Evolutionary conservation across 2,113 vertebrate genomes (phyloP).

Genomic region (Taxidea taxus): DNA sequence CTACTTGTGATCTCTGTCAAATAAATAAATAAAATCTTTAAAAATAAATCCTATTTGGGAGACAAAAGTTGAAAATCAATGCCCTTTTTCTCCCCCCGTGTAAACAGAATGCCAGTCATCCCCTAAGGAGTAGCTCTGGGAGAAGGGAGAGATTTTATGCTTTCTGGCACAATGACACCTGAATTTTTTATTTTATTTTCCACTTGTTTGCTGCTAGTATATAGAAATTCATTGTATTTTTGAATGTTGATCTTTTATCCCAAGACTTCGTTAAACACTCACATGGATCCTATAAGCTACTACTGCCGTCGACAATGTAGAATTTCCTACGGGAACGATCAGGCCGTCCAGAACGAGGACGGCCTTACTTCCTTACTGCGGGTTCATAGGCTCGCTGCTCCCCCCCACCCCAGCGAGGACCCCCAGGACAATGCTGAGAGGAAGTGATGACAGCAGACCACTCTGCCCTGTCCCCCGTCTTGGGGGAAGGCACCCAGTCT

Average conservation of each 20-base stretch:
- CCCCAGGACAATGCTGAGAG: not conserved
- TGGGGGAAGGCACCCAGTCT: not conserved
- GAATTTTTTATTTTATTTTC: not conserved
- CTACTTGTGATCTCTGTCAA: no score
- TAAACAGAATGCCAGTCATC: not conserved
- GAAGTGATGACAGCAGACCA: not conserved
- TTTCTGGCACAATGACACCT: not conserved
- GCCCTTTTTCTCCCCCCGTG: no score
- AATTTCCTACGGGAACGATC: not conserved
- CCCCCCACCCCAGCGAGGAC: not conserved
- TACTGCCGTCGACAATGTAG: not conserved
- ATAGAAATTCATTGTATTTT: not conserved
- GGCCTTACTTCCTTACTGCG: not conserved
- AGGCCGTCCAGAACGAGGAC: not conserved
- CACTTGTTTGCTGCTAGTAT: not conserved
- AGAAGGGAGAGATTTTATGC: not conserved
- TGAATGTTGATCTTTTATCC: not conserved
- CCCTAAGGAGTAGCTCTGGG: accelerated
- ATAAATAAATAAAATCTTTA: no score
- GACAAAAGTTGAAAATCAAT: not conserved
- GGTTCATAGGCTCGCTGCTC: accelerated
- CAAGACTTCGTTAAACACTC: not conserved
- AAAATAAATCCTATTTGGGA: not conserved
- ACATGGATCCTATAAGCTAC: not conserved
- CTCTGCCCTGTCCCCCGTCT: not conserved